These are phyloP conservation scores for Pseudanteris insignis DNA, from an alignment of 2,888 invertebrate genomes.

Conservation along the genomic window DNA sequence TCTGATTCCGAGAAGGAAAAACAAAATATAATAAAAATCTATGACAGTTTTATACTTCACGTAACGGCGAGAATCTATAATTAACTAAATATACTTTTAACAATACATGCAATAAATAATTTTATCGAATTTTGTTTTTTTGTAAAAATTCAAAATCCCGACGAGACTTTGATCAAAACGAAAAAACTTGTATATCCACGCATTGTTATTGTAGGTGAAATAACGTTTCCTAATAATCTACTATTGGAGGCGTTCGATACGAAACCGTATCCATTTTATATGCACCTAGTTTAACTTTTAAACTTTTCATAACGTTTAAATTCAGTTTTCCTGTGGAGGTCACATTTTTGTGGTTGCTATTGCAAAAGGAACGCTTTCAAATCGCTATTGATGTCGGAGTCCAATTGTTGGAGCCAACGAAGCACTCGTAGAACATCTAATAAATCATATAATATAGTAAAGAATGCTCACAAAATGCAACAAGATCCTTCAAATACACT, in stretches of 20 bases:
- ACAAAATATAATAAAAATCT: constrained; percentile 1
- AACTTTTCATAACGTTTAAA: too few relatives aligned
- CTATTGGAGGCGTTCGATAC: constrained; percentile 8
- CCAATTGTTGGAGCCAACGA: too few relatives aligned
- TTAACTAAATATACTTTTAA: neutral
- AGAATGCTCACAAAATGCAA: too few relatives aligned
- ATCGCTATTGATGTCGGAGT: too few relatives aligned
- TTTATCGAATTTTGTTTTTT: neutral
- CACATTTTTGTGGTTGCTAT: too few relatives aligned
- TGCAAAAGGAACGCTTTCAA: too few relatives aligned
- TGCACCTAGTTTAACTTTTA: constrained; percentile 7
- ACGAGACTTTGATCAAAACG: neutral
- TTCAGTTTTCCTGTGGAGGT: too few relatives aligned
- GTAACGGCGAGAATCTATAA: constrained; percentile 10
- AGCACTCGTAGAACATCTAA: too few relatives aligned
- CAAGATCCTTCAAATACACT: too few relatives aligned
- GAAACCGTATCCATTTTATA: constrained; percentile 4
- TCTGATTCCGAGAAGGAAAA: constrained; percentile 9
- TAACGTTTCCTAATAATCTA: constrained; percentile 5
- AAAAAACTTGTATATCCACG: constrained; percentile 7
- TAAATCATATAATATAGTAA: too few relatives aligned
- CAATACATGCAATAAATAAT: too few relatives aligned
- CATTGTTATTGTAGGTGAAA: constrained; percentile 11
- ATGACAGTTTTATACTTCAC: constrained; percentile 21
- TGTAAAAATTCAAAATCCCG: neutral